Base-by-base conservation (phyloP, 2,113 vertebrate genomes). In the Athene cunicularia region DNA sequence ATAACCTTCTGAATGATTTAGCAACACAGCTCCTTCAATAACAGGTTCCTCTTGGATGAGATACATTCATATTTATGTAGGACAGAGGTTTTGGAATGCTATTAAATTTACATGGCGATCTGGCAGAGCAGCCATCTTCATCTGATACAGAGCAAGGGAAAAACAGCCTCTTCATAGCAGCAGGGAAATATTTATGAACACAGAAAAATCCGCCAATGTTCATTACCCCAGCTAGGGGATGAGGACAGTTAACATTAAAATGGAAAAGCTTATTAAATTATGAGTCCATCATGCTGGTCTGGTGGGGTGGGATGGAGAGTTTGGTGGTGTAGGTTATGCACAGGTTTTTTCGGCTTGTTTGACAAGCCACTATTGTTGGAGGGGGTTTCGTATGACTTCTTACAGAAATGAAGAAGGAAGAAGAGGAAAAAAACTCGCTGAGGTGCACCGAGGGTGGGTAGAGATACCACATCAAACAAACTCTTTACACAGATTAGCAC, bases 91-190 rank as follows among this genome's bases (percentile, higher is more conserved):
- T 94, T 39, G 68, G 87, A 96, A 82, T 74, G 80, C 88, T 82
- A 87, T 97, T 96, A 97, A 96, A 95, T 95, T 91, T 96, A 93
- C 92, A 87, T 73, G 81, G 90, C 5, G 35, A 90, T 83, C 88
- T 88, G 79, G 76, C 95, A 74, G 49, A 96, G 63, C 50, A 83
- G 43, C 72, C 93, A 66, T 94, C 83, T 92, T 86, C 80, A 81
- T 45, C 67, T 17, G 26, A 33, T 56, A 39, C 0, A 2, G 87
- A 63, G 3, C 26, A 45, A 53, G 26, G 70, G 53, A 27, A 66
- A 86, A 88, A 49, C 21, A 45, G 94, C 66, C 74, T 85, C 80
- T 95, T 95, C 19, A 26, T 62, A 77, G 83, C 60, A 77, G 76
- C 76, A 67, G 56, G 62, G 91, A 93, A 89, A 62, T 41, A 68